These are phyloP conservation scores for Drosophila atripex DNA, from an alignment of 2,888 invertebrate genomes.

Conservation along the genomic window DNA sequence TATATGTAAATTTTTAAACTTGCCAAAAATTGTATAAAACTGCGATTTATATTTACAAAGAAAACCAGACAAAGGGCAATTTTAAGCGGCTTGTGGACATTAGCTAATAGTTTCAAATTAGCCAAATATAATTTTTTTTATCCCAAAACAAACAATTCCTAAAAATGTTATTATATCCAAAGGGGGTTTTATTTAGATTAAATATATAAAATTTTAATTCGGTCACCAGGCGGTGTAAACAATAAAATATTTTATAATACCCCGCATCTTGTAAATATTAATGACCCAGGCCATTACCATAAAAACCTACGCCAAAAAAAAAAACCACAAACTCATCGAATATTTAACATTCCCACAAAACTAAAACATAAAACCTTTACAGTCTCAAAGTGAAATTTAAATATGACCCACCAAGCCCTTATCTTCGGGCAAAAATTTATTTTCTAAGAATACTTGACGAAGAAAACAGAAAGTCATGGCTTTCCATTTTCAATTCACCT, in stretches of 20 bases:
- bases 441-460: constrained; percentile 10
- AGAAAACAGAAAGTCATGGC: constrained; percentile 56
- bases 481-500: constrained; percentile 55
- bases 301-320: background rate
- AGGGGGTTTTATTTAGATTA: background rate
- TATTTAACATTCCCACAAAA: background rate
- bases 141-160: background rate
- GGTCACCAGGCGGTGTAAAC: background rate
- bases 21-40: constrained; percentile 43
- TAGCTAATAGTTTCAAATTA: background rate
- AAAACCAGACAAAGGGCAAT: constrained; percentile 3
- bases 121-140: background rate
- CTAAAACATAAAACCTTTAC: constrained; percentile 6
- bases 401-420: constrained; percentile 15
- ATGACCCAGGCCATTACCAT: background rate
- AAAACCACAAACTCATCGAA: constrained; percentile 8
- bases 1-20: constrained; percentile 37
- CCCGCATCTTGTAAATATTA: background rate
- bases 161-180: background rate
- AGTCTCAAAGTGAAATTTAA: constrained; percentile 30
- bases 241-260: background rate
- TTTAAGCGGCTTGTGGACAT: background rate
- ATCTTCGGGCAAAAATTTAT: constrained; percentile 15
- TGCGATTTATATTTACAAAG: constrained; percentile 11
- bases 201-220: background rate